phyloP scores from a whole-genome alignment of 2,797 vertebrate genomes.

The Platalea minor region DNA sequence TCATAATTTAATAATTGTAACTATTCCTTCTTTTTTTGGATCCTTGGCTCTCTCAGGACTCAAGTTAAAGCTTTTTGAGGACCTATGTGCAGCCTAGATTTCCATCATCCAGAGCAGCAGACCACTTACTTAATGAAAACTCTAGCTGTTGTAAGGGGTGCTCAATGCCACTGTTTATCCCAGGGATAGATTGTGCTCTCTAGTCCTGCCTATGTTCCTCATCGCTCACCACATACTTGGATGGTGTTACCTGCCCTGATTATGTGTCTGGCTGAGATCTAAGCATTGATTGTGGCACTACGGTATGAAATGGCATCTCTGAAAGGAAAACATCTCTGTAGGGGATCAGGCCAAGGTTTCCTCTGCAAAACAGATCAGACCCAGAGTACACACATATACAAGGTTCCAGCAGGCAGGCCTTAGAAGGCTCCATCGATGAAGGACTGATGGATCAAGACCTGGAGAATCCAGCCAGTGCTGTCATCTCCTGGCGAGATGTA shows the following conservation, averaged over 20 bases:
- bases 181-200: not conserved
- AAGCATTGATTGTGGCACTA: not conserved
- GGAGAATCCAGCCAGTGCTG: not conserved
- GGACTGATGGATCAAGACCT: not conserved
- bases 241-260: not conserved
- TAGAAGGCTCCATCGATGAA: not conserved
- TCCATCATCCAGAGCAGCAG: not conserved
- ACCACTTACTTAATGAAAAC: not conserved
- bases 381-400: not conserved
- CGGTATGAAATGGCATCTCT: not conserved
- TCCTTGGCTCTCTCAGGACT: not conserved
- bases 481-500: not conserved
- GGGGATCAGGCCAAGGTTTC: not conserved
- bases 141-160: not conserved
- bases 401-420: not conserved
- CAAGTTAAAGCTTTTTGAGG: not conserved
- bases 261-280: not conserved
- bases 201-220: accelerated
- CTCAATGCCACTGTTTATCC: not conserved
- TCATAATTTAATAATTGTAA: not conserved
- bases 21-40: not conserved
- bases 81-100: not conserved
- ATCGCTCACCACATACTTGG: accelerated
- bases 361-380: not conserved
- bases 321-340: not conserved